Evolutionary conservation across 2,113 vertebrate genomes (phyloP), one percentile per base, ranked within the genome.

Genomic region (Coryphaenoides rupestris): DNA sequence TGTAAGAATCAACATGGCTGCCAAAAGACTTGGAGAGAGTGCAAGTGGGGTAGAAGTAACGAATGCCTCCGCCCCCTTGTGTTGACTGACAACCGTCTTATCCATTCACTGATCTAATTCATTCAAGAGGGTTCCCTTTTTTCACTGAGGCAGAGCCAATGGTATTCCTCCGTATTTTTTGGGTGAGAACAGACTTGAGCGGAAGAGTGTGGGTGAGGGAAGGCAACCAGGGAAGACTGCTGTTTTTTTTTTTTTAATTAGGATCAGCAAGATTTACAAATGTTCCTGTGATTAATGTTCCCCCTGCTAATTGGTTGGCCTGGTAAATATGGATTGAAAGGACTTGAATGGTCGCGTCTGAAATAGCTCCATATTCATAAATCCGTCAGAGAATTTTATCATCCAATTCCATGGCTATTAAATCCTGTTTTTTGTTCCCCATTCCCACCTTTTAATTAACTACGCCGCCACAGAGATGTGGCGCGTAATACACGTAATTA

Each of bases 181-280:
- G 28, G 64, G 71, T 69, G 21, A 50, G 55, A 16, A 67, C 62
- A 66, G 52, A 60, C 33, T 73, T 68, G 33, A 63, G 73, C 16
- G 21, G 13, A 56, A 49, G 55, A 21, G 58, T 60, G 60, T 65
- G 60, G 70, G 70, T 10, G 19, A 21, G 66, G 71, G 70, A 55
- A 65, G 68, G 54, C 65, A 80, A 81, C 54, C 77, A 72, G 66
- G 66, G 60, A 65, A 62, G 57, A 65, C 74, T 70, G 77, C n/a
- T n/a, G n/a, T n/a, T 79, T 79, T 50, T 66, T 81, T 22, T 71
- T 69, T 75, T 75, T 69, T 79, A 73, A 84, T 86, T 70, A 85
- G 28, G 76, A 78, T 60, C 60, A 62, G 68, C 56, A 65, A 72
- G 69, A 65, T 84, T 81, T 77, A 50, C 74, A 63, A 76, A 75